Evolutionary conservation across 2,888 invertebrate species (phyloP).

Genomic region (Rhopalosiphum nymphaeae): DNA sequence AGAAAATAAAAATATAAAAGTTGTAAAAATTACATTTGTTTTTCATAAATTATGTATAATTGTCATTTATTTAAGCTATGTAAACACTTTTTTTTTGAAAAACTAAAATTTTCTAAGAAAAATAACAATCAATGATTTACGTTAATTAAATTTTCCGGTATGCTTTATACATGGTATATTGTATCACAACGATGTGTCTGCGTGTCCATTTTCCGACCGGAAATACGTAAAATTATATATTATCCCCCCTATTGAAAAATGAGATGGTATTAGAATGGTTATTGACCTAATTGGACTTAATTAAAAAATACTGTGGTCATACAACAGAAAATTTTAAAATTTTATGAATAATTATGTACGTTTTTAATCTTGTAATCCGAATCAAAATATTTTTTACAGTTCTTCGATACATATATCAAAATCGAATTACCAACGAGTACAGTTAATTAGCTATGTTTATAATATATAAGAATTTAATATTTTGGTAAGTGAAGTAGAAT

Average conservation of each 20-base stretch:
- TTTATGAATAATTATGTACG: neutral
- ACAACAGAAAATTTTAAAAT: too few relatives aligned
- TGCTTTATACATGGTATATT: neutral
- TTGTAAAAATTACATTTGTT: too few relatives aligned
- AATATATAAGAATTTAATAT: neutral
- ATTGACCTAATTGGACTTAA: neutral
- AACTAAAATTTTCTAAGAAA: neutral
- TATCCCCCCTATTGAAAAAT: neutral
- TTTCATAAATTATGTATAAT: too few relatives aligned
- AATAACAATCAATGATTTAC: neutral
- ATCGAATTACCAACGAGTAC: neutral
- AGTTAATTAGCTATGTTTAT: neutral
- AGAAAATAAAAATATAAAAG: too few relatives aligned
- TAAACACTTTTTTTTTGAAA: neutral
- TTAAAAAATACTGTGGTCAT: conserved; percentile 24
- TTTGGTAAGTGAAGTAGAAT: neutral
- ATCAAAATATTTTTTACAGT: neutral
- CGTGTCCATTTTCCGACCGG: conserved; percentile 51
- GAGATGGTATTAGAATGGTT: neutral
- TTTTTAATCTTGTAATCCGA: neutral
- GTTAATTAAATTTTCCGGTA: neutral
- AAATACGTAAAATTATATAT: neutral
- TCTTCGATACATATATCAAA: neutral
- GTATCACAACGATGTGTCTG: neutral
- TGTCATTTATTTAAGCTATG: too few relatives aligned